Percentiles rank a stretch among this genome's conserved stretches.
phyloP scores from a whole-genome alignment of 2,797 vertebrate species.

The Sebastes vulpes region DNA sequence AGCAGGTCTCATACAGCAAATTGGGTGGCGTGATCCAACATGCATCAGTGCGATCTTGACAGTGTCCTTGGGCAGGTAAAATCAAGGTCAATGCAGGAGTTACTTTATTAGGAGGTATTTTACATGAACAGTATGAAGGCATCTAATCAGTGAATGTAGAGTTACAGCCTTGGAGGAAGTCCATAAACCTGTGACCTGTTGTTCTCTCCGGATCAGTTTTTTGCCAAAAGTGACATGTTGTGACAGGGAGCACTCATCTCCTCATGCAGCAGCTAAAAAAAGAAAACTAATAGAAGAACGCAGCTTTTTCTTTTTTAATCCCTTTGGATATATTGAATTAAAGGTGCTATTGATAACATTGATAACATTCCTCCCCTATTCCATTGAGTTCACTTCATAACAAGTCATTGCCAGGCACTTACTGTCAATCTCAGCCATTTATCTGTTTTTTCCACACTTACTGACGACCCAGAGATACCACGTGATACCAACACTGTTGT shows the following conservation, averaged over 20 bases:
- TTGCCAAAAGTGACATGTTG: conserved; percentile 29
- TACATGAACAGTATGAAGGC: conserved; percentile 18
- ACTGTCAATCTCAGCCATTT: too few species aligned
- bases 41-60: conserved; percentile 28
- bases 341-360: not conserved
- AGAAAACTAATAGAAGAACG: conserved; percentile 42
- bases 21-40: conserved; percentile 55
- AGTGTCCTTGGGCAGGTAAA: conserved; percentile 66
- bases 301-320: conserved; percentile 44
- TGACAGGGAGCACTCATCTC: conserved; percentile 28
- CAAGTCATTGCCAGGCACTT: too few species aligned
- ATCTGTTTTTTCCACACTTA: too few species aligned
- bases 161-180: conserved; percentile 7
- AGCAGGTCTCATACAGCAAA: conserved; percentile 65
- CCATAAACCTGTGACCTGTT: conserved; percentile 8
- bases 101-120: conserved; percentile 35
- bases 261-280: conserved; percentile 23
- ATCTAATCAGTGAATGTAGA: conserved; percentile 17
- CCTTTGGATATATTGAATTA: conserved; percentile 36
- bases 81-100: conserved; percentile 69
- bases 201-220: conserved; percentile 24
- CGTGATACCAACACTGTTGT: too few species aligned
- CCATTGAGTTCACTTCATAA: too few species aligned
- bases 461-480: too few species aligned
- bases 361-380: too few species aligned